Evolutionary conservation across 1,140 invertebrate genomes (phyloP).

Genomic region (Diabrotica undecimpunctata): DNA sequence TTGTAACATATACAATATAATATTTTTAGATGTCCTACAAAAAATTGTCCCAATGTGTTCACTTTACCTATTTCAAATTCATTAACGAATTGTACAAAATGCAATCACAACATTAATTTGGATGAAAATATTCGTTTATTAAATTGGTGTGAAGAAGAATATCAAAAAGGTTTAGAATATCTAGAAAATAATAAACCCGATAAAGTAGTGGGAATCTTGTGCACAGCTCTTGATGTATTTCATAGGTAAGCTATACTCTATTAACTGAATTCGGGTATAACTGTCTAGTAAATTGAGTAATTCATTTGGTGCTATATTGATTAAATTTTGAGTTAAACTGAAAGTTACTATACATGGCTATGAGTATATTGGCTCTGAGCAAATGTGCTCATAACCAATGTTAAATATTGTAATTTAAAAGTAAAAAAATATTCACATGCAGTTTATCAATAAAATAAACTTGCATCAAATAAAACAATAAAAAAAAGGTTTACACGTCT

Average conservation of each 20-base stretch:
- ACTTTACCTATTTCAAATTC: conserved; percentile 45
- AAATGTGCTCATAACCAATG: neutral
- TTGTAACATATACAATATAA: too few relatives aligned
- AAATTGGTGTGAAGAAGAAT: conserved; percentile 53
- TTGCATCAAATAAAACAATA: too few relatives aligned
- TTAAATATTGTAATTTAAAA: too few relatives aligned
- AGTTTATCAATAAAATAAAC: too few relatives aligned
- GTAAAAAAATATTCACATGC: too few relatives aligned
- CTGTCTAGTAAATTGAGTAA: neutral
- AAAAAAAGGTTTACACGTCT: too few relatives aligned
- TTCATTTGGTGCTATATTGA: neutral
- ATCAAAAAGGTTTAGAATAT: conserved; percentile 48
- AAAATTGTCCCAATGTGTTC: conserved; percentile 53
- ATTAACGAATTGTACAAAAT: conserved; percentile 53
- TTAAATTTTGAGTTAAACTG: neutral
- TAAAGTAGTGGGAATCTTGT: conserved; percentile 52
- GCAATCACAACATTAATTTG: conserved; percentile 54
- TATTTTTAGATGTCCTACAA: conserved; percentile 54
- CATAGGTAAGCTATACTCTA: conserved; percentile 35
- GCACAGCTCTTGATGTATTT: conserved; percentile 46
- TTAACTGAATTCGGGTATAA: neutral
- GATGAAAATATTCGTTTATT: conserved; percentile 49
- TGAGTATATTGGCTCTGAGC: neutral
- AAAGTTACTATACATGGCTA: neutral
- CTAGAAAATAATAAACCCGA: conserved; percentile 51